Percentiles rank a stretch among this genome's conserved stretches.
These are phyloP conservation scores for Eudemis profundana DNA, from an alignment of 2,888 invertebrate genomes.

Conservation along the genomic window DNA sequence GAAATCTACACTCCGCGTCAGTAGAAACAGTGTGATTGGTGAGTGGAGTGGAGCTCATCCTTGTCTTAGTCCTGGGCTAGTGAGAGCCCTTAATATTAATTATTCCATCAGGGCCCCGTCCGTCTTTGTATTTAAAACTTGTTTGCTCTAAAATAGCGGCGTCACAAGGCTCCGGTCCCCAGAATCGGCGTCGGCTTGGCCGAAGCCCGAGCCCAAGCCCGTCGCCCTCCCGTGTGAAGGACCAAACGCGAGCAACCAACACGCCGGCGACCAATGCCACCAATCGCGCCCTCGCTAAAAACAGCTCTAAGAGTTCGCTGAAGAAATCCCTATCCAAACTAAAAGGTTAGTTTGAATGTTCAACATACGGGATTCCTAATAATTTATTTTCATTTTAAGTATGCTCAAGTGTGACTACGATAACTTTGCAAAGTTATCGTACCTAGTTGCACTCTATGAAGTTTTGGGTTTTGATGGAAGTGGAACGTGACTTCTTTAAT, in stretches of 20 bases:
- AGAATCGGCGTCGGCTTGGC: conserved; percentile 69
- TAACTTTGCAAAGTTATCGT: no score
- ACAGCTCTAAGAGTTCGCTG: conserved; percentile 60
- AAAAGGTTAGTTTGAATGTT: conserved; percentile 60
- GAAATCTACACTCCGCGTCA: no score
- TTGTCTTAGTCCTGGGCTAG: no score
- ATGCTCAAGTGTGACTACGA: no score
- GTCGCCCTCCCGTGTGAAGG: conserved; percentile 50
- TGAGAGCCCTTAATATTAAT: no score
- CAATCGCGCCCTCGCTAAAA: conserved; percentile 52
- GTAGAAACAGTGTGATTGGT: no score
- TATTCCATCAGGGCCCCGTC: no score
- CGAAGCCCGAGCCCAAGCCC: conserved; percentile 72
- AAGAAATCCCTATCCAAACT: conserved; percentile 68
- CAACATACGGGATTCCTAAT: no score
- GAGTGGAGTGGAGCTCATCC: no score
- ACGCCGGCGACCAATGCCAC: conserved; percentile 54
- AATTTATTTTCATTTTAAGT: no score
- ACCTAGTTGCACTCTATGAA: no score
- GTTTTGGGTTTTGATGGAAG: no score
- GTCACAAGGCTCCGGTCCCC: conserved; percentile 52
- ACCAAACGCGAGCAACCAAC: conserved; percentile 71
- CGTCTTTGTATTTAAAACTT: not conserved
- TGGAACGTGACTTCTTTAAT: not conserved
- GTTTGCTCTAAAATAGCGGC: conserved; percentile 46